Base-by-base conservation (phyloP, 2,888 invertebrate genomes). In the Creontiades dilutus region DNA sequence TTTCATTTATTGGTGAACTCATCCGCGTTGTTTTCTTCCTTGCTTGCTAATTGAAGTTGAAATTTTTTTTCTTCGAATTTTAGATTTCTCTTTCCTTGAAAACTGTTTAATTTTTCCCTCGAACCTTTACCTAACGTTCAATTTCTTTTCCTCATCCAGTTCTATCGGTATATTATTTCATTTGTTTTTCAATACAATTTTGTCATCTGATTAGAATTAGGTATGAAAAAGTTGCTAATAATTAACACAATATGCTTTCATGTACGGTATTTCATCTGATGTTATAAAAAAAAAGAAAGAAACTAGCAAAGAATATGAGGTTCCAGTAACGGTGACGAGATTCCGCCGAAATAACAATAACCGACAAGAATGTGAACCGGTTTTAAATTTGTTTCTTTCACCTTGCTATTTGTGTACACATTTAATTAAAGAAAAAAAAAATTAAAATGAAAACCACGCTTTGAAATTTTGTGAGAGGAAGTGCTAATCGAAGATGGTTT, bases 161-260 rank as follows among this genome's bases (percentile, higher is more conserved):
- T 55, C 3, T 48, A 13, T 27, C n/a, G 23, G 27, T 46, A 27
- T 55, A 23, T 55, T 82, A 55, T 84, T 55, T 19, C 52, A 84
- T 84, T 28, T 16, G 23, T 37, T 19, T 16, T 37, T 61, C 12
- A 84, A 84, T 61, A 5, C 82, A 47, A 82, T 27, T 82, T 82
- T 19, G 85, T 85, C 61, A 57, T 85, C 46, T 47, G 84, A 57
- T 57, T 57, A 85, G 61, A 37, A 37, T 68, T 68, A 68, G 68
- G 68, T n/a, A 37, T 84, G 84, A 52, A 52, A 14, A 84, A 84
- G 52, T 47, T 78, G 78, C 78, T 78, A 76, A 47, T 47, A 52
- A 85, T 57, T 57, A 57, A 55, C 85, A 85, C 57, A 84, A 52
- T 57, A 37, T 57, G 61, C 55, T 52, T 84, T 55, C 52, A 84